Evolutionary conservation across 1,140 invertebrate species (phyloP).

Genomic region (Lordiphosa stackelbergi): DNA sequence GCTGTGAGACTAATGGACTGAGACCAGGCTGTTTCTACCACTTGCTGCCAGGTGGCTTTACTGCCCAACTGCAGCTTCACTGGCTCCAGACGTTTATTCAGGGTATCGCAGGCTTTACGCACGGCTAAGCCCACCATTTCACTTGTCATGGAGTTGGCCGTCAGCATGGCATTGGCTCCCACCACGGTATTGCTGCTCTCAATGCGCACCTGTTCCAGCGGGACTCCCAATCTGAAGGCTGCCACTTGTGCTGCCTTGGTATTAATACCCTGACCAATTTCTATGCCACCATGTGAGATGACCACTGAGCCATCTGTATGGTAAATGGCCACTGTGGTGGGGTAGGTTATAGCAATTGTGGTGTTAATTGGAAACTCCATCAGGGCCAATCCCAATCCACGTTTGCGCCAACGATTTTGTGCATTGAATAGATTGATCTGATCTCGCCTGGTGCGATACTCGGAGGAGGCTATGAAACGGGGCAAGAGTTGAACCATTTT

Average conservation of each 20-base stretch:
- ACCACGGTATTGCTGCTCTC: conserved; percentile 82
- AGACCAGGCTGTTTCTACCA: conserved; percentile 80
- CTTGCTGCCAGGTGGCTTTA: conserved; percentile 82
- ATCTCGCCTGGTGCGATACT: conserved; percentile 79
- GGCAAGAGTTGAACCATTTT: conserved; percentile 72
- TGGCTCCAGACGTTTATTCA: conserved; percentile 82
- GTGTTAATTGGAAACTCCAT: conserved; percentile 80
- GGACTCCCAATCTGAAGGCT: conserved; percentile 85
- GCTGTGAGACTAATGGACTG: conserved; percentile 82
- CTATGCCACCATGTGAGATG: conserved; percentile 83
- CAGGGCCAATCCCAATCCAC: conserved; percentile 80
- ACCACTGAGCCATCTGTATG: conserved; percentile 83
- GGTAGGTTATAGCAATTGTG: conserved; percentile 78
- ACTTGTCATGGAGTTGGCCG: conserved; percentile 85
- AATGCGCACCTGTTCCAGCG: conserved; percentile 83
- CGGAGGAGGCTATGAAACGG: conserved; percentile 52
- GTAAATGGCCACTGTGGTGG: conserved; percentile 81
- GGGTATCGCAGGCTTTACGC: conserved; percentile 82
- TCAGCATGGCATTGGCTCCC: conserved; percentile 81
- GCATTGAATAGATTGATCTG: conserved; percentile 80
- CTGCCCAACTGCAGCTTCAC: conserved; percentile 79
- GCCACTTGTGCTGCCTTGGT: conserved; percentile 85
- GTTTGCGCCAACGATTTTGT: conserved; percentile 84
- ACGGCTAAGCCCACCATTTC: conserved; percentile 84
- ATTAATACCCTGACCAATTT: conserved; percentile 87